These are phyloP conservation scores for Orthonevra nobilis DNA, from an alignment of 2,888 invertebrate genomes.

Conservation along the genomic window DNA sequence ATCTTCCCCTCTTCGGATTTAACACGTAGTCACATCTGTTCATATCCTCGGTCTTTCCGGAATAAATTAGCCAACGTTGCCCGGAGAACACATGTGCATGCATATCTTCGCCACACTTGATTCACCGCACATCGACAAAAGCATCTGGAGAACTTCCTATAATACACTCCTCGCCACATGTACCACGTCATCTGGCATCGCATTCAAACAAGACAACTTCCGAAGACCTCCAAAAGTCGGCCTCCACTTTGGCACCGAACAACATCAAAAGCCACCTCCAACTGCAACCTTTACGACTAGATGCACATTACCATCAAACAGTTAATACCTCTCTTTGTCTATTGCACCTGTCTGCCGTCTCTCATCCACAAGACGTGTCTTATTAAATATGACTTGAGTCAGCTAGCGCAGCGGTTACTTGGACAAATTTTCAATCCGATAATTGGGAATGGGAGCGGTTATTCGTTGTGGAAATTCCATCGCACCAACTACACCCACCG, in stretches of 20 bases:
- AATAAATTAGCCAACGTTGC: too few species aligned
- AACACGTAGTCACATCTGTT: too few species aligned
- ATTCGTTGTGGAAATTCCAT: conserved; percentile 43
- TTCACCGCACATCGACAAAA: too few species aligned
- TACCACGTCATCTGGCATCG: background rate
- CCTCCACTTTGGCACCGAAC: conserved; percentile 33
- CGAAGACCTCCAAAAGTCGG: conserved; percentile 58
- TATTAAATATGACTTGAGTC: conserved; percentile 27
- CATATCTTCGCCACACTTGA: too few species aligned
- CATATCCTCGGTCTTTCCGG: too few species aligned
- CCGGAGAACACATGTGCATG: too few species aligned
- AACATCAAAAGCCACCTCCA: conserved; percentile 23
- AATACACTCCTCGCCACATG: too few species aligned
- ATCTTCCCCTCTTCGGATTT: too few species aligned
- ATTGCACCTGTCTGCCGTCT: conserved; percentile 7
- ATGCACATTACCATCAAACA: conserved; percentile 29
- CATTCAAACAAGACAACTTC: conserved; percentile 30
- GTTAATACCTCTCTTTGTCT: conserved; percentile 12
- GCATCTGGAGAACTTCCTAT: too few species aligned
- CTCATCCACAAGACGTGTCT: conserved; percentile 7
- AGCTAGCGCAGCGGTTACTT: too few species aligned
- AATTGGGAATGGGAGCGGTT: conserved; percentile 55
- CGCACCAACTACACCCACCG: background rate
- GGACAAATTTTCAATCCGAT: conserved; percentile 42
- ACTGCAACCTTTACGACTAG: conserved; percentile 63